Conservation (phyloP, 2,888 invertebrate species). For the Scrobipalpa atriplicella region DNA sequence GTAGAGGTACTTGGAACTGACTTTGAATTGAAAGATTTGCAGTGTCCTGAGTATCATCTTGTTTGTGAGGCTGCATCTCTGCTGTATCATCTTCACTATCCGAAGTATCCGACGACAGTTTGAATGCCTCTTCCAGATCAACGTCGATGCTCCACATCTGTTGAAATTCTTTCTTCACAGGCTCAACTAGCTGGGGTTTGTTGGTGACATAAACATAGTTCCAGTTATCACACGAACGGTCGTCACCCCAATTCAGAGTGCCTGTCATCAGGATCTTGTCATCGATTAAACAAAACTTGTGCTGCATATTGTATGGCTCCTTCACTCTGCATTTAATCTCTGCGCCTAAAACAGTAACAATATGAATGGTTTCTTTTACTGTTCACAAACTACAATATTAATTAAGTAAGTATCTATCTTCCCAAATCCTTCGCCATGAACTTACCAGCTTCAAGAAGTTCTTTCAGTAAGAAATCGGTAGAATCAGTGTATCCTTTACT, state of each 20-base stretch:
- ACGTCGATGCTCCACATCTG: conserved; percentile 77
- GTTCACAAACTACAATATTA: background rate
- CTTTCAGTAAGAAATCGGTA: conserved; percentile 67
- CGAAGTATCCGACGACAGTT: conserved; percentile 29
- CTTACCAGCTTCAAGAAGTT: conserved; percentile 72
- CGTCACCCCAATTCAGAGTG: conserved; percentile 90
- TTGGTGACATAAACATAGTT: conserved; percentile 87
- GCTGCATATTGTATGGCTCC: conserved; percentile 85
- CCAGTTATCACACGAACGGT: conserved; percentile 86
- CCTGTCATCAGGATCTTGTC: conserved; percentile 84
- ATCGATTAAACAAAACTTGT: conserved; percentile 90
- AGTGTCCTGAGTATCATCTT: conserved; percentile 6
- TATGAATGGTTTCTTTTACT: background rate
- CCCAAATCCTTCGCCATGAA: conserved; percentile 24
- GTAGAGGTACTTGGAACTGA: conserved; percentile 27
- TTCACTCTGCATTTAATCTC: conserved; percentile 75
- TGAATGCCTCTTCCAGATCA: conserved; percentile 25
- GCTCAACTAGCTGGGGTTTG: conserved; percentile 77
- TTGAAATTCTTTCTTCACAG: conserved; percentile 83
- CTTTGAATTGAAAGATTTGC: background rate
- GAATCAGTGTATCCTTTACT: conserved; percentile 67
- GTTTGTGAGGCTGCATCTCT: conserved; percentile 31
- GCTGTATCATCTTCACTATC: conserved; percentile 44
- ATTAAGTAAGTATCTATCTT: background rate
- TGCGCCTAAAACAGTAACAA: conserved; percentile 75